Percentiles rank a stretch among this genome's conserved stretches.
phyloP scores from a whole-genome alignment of 1,140 invertebrate genomes.

The Drosophila melanica region DNA sequence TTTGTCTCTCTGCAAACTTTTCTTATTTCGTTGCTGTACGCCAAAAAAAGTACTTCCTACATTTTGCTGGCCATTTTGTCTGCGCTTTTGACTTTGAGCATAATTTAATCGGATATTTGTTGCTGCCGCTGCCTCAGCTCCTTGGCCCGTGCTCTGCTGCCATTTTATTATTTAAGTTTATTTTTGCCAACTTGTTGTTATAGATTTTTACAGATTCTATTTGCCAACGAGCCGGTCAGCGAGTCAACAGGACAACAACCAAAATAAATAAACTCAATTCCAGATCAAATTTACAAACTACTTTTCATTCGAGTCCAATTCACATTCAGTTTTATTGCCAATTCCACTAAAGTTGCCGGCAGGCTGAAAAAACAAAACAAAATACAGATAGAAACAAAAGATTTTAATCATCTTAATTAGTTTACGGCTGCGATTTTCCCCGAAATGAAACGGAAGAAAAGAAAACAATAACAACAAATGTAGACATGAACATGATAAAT shows the following conservation, averaged over 20 bases:
- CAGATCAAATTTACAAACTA: slow-evolving; percentile 52
- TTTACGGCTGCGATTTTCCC: slow-evolving; percentile 60
- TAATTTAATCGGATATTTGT: slow-evolving; percentile 82
- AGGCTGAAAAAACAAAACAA: neutral
- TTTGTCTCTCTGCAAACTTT: slow-evolving; percentile 64
- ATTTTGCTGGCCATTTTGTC: slow-evolving; percentile 73
- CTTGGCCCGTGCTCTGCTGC: slow-evolving; percentile 22
- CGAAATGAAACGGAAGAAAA: slow-evolving; percentile 24
- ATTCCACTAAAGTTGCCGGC: slow-evolving; percentile 11
- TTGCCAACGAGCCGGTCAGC: slow-evolving; percentile 21
- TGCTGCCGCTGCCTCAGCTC: slow-evolving; percentile 29
- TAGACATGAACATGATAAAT: slow-evolving; percentile 56
- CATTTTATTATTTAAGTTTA: slow-evolving; percentile 76
- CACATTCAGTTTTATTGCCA: slow-evolving; percentile 14
- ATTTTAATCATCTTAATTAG: slow-evolving; percentile 81
- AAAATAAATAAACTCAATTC: slow-evolving; percentile 48
- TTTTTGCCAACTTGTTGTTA: slow-evolving; percentile 41
- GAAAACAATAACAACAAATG: slow-evolving; percentile 8
- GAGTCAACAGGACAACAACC: slow-evolving; percentile 19
- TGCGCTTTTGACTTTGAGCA: slow-evolving; percentile 79
- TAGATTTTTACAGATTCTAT: slow-evolving; percentile 60
- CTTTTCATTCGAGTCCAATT: slow-evolving; percentile 1
- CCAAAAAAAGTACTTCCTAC: slow-evolving; percentile 63
- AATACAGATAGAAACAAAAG: slow-evolving; percentile 37
- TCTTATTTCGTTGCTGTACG: slow-evolving; percentile 64